These are phyloP conservation scores for Engystomops pustulosus DNA, from an alignment of 2,113 vertebrate species.

Conservation along the genomic window DNA sequence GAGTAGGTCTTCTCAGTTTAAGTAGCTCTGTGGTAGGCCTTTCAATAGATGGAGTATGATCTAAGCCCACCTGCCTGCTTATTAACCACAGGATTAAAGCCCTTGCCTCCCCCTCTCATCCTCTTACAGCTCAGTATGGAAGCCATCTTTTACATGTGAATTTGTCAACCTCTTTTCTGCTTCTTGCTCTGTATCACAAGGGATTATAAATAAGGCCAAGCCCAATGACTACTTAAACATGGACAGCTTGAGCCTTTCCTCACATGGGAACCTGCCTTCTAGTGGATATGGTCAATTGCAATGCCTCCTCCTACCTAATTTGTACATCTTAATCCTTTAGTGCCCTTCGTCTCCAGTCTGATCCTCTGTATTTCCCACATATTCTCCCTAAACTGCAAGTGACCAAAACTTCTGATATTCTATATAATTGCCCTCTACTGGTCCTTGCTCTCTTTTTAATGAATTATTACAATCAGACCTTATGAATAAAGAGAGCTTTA, in stretches of 20 bases:
- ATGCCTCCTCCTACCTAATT: constrained; percentile 70
- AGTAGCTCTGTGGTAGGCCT: constrained; percentile 61
- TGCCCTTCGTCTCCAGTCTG: constrained; percentile 53
- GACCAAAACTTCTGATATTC: constrained; percentile 63
- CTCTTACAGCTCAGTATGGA: constrained; percentile 59
- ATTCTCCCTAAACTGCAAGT: constrained; percentile 58
- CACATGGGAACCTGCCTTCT: constrained; percentile 71
- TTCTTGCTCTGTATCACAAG: constrained; percentile 64
- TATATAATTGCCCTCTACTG: constrained; percentile 58
- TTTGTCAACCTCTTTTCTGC: constrained; percentile 67
- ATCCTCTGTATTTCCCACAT: constrained; percentile 66
- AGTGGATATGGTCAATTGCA: constrained; percentile 69
- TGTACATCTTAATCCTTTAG: constrained; percentile 72
- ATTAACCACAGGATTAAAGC: constrained; percentile 66
- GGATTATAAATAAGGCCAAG: constrained; percentile 70
- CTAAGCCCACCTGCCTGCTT: constrained; percentile 69
- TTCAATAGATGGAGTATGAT: constrained; percentile 53
- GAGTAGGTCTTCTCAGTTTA: constrained; percentile 54
- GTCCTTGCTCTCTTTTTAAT: constrained; percentile 30
- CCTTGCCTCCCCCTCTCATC: constrained; percentile 14
- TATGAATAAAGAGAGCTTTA: neutral
- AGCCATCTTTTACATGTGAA: constrained; percentile 66
- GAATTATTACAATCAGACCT: constrained; percentile 17
- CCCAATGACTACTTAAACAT: constrained; percentile 63
- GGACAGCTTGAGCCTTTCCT: constrained; percentile 61